Evolutionary conservation across 2,888 invertebrate species (phyloP).

Genomic region (Noctua janthina): DNA sequence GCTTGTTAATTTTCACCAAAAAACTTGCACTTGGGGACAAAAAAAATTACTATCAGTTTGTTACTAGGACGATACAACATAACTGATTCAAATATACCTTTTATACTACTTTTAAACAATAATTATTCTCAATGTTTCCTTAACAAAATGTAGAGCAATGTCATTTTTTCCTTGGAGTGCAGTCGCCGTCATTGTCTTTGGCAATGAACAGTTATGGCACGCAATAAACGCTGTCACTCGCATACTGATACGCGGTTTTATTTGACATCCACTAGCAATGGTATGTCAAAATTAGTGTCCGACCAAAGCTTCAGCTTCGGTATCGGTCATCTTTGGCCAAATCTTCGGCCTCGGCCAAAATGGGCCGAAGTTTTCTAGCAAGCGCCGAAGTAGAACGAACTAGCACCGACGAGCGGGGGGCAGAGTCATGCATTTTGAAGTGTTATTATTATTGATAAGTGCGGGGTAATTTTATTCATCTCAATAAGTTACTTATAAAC

Average conservation of each 20-base stretch:
- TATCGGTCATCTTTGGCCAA: too few relatives aligned
- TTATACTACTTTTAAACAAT: slow-evolving; percentile 16
- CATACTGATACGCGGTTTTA: slow-evolving; percentile 57
- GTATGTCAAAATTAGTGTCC: slow-evolving; percentile 17
- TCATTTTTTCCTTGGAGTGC: slow-evolving; percentile 45
- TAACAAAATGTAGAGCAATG: slow-evolving; percentile 41
- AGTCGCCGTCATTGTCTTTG: slow-evolving; percentile 57
- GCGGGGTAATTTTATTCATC: too few relatives aligned
- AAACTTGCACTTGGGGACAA: background rate
- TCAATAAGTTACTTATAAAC: too few relatives aligned
- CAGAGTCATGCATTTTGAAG: too few relatives aligned
- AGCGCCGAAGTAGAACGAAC: too few relatives aligned
- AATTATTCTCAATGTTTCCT: slow-evolving; percentile 20
- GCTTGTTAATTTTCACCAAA: background rate
- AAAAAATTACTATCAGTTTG: background rate
- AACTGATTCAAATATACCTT: background rate
- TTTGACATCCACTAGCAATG: slow-evolving; percentile 42
- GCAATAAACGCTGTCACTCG: slow-evolving; percentile 38
- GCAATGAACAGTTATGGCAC: slow-evolving; percentile 60
- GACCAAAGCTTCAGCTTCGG: background rate
- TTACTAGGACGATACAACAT: background rate
- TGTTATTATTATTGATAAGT: too few relatives aligned
- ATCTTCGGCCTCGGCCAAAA: too few relatives aligned
- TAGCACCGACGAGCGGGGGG: too few relatives aligned
- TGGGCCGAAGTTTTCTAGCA: too few relatives aligned